A percentile compares a stretch with the other conserved stretches of the same genome.
Evolutionary conservation across 2,888 invertebrate genomes (phyloP).

Genomic region (Amphipyra tragopoginis): DNA sequence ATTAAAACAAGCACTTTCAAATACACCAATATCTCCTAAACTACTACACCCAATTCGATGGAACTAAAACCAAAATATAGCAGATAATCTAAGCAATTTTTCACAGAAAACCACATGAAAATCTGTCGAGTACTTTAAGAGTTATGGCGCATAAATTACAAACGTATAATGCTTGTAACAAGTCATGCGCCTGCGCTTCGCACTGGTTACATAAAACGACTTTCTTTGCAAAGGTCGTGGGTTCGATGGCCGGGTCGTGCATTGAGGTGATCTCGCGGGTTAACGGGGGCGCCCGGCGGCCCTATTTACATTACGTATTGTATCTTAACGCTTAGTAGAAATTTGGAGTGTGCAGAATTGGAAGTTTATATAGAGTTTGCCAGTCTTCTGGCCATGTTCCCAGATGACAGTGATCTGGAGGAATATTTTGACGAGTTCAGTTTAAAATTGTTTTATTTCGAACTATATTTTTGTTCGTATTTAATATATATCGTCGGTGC

Average conservation of each 20-base stretch:
- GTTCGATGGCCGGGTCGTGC: slow-evolving; percentile 55
- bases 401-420: too few species aligned
- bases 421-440: too few species aligned
- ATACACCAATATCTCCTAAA: slow-evolving; percentile 8
- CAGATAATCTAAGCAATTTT: not conserved
- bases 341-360: slow-evolving; percentile 3
- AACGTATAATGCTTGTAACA: slow-evolving; percentile 12
- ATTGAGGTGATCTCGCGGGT: slow-evolving; percentile 48
- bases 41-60: not conserved
- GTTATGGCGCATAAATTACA: slow-evolving; percentile 13
- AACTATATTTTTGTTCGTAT: too few species aligned
- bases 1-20: slow-evolving; percentile 11
- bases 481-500: too few species aligned
- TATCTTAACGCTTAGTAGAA: slow-evolving; percentile 18
- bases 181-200: slow-evolving; percentile 29
- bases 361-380: too few species aligned
- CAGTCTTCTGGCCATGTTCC: too few species aligned
- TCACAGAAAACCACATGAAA: slow-evolving; percentile 6
- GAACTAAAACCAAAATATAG: not conserved
- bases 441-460: too few species aligned
- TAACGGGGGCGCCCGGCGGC: slow-evolving; percentile 35
- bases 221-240: slow-evolving; percentile 59
- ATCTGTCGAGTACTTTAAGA: slow-evolving; percentile 12
- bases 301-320: slow-evolving; percentile 42
- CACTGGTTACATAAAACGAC: slow-evolving; percentile 48